A percentile compares a stretch with the other conserved stretches of the same genome.
Conservation (phyloP, 2,888 invertebrate species). For the Aphodius granarius region DNA sequence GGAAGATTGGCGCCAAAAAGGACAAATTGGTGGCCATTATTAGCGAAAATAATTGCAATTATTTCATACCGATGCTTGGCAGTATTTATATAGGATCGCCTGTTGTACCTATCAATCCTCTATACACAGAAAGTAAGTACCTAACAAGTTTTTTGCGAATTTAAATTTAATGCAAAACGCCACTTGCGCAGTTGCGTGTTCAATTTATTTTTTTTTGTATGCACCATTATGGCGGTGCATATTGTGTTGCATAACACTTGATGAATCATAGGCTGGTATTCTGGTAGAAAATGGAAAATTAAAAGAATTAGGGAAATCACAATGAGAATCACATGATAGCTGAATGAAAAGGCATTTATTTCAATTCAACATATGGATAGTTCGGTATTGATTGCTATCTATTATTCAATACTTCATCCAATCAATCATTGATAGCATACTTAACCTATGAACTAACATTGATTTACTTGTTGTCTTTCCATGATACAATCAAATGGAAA, state of each 20-base stretch:
- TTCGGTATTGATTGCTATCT: background rate
- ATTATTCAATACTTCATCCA: background rate
- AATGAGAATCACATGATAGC: too few relatives aligned
- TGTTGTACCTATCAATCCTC: conserved; percentile 42
- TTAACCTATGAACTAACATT: background rate
- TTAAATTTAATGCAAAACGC: background rate
- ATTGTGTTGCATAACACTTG: background rate
- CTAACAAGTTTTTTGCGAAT: background rate
- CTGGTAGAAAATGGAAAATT: too few relatives aligned
- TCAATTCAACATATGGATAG: too few relatives aligned
- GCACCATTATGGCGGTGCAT: background rate
- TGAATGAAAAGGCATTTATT: too few relatives aligned
- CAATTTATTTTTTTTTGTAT: background rate
- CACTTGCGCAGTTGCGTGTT: background rate
- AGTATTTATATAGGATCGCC: conserved; percentile 40
- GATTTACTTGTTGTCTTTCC: background rate
- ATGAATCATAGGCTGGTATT: too few relatives aligned
- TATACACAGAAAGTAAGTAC: conserved; percentile 42
- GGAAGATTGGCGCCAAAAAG: conserved; percentile 53
- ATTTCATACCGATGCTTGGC: conserved; percentile 41
- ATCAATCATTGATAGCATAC: background rate
- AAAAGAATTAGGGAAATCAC: background rate
- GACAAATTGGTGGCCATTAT: conserved; percentile 59
- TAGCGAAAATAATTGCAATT: conserved; percentile 61
- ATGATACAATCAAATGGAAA: too few relatives aligned